Evolutionary conservation across 2,888 invertebrate species (phyloP).

Genomic region (Pelosia muscerda): DNA sequence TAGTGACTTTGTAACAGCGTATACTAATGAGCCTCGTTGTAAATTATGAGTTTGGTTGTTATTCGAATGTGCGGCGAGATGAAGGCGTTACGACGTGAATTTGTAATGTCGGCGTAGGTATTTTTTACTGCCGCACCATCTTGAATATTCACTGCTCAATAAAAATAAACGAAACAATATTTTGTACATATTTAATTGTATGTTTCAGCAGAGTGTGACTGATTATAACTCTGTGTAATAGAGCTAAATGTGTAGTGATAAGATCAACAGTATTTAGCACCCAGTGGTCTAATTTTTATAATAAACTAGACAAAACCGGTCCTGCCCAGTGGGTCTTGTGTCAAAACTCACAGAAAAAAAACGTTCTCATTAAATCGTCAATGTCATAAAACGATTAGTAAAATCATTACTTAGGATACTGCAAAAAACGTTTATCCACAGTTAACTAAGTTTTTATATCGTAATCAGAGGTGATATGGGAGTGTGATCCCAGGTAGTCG

Average conservation of each 20-base stretch:
- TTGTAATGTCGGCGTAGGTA: slow-evolving; percentile 69
- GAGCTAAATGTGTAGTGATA: slow-evolving; percentile 11
- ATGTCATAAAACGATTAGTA: slow-evolving; percentile 81
- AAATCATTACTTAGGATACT: slow-evolving; percentile 60
- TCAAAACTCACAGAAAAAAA: slow-evolving; percentile 55
- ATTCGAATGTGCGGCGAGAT: slow-evolving; percentile 78
- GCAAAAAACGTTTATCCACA: slow-evolving; percentile 65
- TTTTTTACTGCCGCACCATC: slow-evolving; percentile 63
- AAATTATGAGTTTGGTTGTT: slow-evolving; percentile 78
- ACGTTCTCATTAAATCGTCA: slow-evolving; percentile 72
- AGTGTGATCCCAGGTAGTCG: slow-evolving; percentile 57
- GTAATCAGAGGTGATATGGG: slow-evolving; percentile 65
- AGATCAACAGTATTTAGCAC: slow-evolving; percentile 25
- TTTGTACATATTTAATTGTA: slow-evolving; percentile 38
- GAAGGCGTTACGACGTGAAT: slow-evolving; percentile 77
- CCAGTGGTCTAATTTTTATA: slow-evolving; percentile 25
- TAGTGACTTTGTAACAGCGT: slow-evolving; percentile 71
- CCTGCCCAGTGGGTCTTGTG: slow-evolving; percentile 36
- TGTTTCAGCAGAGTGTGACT: slow-evolving; percentile 20
- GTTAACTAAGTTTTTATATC: slow-evolving; percentile 80
- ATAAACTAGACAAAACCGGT: slow-evolving; percentile 30
- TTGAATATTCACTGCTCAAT: slow-evolving; percentile 46
- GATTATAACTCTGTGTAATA: background rate
- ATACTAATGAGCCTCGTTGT: slow-evolving; percentile 77
- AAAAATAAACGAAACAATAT: slow-evolving; percentile 47